Base-by-base conservation (phyloP, 64 coral and sea anemone genomes). In the Stichodactyla helianthus region DNA sequence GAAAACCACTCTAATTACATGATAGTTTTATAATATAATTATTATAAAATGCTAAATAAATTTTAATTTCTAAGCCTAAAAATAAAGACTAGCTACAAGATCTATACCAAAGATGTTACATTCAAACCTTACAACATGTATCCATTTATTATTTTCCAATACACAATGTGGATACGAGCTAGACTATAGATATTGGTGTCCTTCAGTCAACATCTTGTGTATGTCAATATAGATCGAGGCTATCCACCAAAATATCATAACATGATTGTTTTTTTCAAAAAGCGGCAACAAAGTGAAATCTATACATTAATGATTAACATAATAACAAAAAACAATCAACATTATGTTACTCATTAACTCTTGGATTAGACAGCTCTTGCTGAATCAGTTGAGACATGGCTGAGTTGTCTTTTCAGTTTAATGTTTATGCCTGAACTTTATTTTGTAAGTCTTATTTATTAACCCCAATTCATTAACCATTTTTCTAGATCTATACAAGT, bases 351-450 rank as follows among this genome's bases (percentile, higher is more conserved):
- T 74, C 68, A 74, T 28, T 74, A 74, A 58, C 55, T 15, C 55
- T 11, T 44, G 55, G 14, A 58, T 27, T 26, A 11, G 68, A 74
- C 68, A 74, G 68, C 10, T 44, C 35, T 11, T 28, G 68, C 68
- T 74, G 68, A 74, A 74, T 74, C 68, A 74, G 68, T 74, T 74
- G 68, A 74, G 68, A 74, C 68, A 74, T 9, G 25, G 31, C 68
- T 31, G 68, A 74, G 68, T 31, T 74, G n/a, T 27, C 11, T 74
- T 74, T 74, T 74, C 68, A 74, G 22, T 74, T 74, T 74, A 31
- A 74, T 74, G 68, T 74, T 31, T 11, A 74, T 9, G 68, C 27
- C 7, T 74, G 26, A 74, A 74, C 68, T 74, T 13, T n/a, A 31
- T 74, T 74, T 14, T 31, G 8, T 31, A 27, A 31, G 4, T 7